Evolutionary conservation across 2,888 invertebrate genomes (phyloP).

Genomic region (Chloromyia formosa): DNA sequence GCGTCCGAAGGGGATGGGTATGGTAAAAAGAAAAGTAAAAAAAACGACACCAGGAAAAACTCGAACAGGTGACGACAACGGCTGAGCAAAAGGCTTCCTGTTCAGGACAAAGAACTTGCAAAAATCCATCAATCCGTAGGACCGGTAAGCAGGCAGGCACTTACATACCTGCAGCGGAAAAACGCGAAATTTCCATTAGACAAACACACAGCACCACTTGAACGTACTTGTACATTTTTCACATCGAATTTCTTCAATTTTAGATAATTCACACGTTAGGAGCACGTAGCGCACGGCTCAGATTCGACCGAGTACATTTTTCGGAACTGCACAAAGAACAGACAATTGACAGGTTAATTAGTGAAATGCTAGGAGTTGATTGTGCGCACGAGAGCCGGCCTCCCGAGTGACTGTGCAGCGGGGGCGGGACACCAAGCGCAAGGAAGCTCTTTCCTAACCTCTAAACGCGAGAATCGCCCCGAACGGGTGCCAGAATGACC

Average conservation of each 20-base stretch:
- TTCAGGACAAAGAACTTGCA: slow-evolving; percentile 25
- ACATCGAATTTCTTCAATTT: not conserved
- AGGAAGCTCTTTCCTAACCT: slow-evolving; percentile 27
- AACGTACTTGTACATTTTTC: not conserved
- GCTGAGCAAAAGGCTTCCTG: not conserved
- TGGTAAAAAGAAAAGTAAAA: too few relatives aligned
- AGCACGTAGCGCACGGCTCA: not conserved
- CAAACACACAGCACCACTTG: not conserved
- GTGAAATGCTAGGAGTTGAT: slow-evolving; percentile 38
- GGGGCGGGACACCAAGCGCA: slow-evolving; percentile 6
- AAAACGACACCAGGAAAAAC: slow-evolving; percentile 30
- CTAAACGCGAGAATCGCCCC: slow-evolving; percentile 14
- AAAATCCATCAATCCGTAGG: not conserved
- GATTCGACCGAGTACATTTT: slow-evolving; percentile 26
- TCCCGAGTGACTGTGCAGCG: not conserved
- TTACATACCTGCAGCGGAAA: slow-evolving; percentile 19
- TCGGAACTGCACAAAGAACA: slow-evolving; percentile 41
- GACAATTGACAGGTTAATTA: slow-evolving; percentile 45
- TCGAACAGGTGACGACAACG: slow-evolving; percentile 36
- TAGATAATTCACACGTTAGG: not conserved
- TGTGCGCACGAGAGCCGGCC: slow-evolving; percentile 36
- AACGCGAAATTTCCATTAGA: not conserved
- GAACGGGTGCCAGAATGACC: slow-evolving; percentile 35
- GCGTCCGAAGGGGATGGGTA: slow-evolving; percentile 5
- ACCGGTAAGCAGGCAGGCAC: not conserved